phyloP scores from a whole-genome alignment of 1,140 invertebrate genomes.

The Lordiphosa stackelbergi region DNA sequence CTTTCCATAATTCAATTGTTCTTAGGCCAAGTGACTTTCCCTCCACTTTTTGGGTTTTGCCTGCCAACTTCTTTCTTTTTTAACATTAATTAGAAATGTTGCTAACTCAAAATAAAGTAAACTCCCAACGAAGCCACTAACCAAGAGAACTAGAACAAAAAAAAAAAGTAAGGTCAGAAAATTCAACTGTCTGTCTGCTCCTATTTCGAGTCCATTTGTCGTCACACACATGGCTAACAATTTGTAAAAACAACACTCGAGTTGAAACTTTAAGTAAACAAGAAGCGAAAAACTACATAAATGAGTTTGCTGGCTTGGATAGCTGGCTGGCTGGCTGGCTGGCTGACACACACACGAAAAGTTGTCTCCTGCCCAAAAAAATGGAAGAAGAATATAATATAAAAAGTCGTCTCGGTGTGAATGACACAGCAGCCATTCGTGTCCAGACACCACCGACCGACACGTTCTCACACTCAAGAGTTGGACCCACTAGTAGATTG shows the following conservation, averaged over 20 bases:
- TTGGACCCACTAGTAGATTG: slow-evolving; percentile 53
- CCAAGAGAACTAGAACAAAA: too few species aligned
- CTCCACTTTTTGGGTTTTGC: too few species aligned
- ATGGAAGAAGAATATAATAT: slow-evolving; percentile 9
- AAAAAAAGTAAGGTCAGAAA: too few species aligned
- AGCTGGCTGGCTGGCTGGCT: too few species aligned
- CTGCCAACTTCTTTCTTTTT: too few species aligned
- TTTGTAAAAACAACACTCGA: slow-evolving; percentile 76
- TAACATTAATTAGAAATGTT: too few species aligned
- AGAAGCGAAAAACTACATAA: slow-evolving; percentile 69
- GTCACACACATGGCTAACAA: slow-evolving; percentile 50
- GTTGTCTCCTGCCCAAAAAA: slow-evolving; percentile 35
- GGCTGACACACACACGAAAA: slow-evolving; percentile 55
- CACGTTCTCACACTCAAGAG: slow-evolving; percentile 64
- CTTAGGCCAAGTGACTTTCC: too few species aligned
- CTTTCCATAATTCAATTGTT: too few species aligned
- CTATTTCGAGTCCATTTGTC: slow-evolving; percentile 32
- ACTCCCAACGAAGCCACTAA: too few species aligned
- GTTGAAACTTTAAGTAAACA: slow-evolving; percentile 71
- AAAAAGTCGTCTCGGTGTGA: slow-evolving; percentile 50
- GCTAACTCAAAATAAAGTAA: too few species aligned
- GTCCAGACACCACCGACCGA: slow-evolving; percentile 26
- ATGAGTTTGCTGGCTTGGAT: slow-evolving; percentile 56
- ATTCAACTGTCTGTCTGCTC: too few species aligned
- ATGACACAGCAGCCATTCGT: slow-evolving; percentile 51